A percentile compares a stretch with the other conserved stretches of the same genome.
These are phyloP conservation scores for Aulostomus chinensis DNA, from an alignment of 2,797 vertebrate species.

Conservation along the genomic window DNA sequence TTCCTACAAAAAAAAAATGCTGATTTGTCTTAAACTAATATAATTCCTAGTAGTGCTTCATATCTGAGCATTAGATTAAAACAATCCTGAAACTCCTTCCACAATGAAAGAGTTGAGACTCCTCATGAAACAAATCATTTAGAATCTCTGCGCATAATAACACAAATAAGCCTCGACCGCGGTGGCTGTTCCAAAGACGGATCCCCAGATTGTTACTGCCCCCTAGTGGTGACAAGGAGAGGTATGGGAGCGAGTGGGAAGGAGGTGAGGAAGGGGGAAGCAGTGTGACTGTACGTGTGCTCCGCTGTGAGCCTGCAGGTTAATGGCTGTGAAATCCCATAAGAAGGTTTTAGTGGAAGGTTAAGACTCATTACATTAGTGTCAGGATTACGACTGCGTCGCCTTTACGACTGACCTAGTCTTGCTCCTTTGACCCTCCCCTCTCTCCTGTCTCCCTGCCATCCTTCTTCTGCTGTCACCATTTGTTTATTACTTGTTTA, in stretches of 20 bases:
- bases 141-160: no score
- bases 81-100: no score
- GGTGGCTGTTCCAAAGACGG: neutral
- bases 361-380: constrained; percentile 50
- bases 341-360: constrained; percentile 40
- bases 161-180: no score
- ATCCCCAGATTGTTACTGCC: constrained; percentile 42
- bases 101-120: no score
- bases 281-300: constrained; percentile 16
- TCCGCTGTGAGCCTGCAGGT: constrained; percentile 31
- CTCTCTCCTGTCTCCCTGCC: constrained; percentile 4
- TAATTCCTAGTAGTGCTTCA: no score
- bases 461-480: constrained; percentile 7
- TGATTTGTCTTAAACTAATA: no score
- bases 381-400: constrained; percentile 23
- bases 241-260: neutral
- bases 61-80: no score
- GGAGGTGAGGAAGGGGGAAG: neutral
- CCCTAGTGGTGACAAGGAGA: constrained; percentile 42
- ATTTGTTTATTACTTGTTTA: constrained; percentile 51
- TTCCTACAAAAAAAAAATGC: no score
- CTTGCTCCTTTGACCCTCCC: constrained; percentile 5
- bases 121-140: no score
- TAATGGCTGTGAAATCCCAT: constrained; percentile 54
- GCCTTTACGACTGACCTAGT: constrained; percentile 17